These are phyloP conservation scores for Cataglyphis hispanica DNA, from an alignment of 1,140 invertebrate genomes.

Conservation along the genomic window DNA sequence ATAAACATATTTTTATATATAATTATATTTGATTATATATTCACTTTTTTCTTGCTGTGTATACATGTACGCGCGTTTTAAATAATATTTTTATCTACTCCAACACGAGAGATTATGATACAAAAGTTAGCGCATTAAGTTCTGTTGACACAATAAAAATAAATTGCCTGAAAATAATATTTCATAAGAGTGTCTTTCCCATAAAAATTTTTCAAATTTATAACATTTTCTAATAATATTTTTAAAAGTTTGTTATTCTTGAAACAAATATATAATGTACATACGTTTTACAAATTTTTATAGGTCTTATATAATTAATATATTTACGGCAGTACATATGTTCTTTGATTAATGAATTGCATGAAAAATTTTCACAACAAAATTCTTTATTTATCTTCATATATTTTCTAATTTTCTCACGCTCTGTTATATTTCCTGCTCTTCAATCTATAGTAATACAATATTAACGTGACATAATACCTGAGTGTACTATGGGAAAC, in stretches of 20 bases:
- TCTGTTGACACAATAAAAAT: background rate
- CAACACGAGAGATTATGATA: background rate
- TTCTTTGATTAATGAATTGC: conserved; percentile 16
- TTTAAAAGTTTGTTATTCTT: background rate
- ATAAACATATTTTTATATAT: too few relatives aligned
- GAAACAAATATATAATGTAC: background rate
- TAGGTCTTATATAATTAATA: background rate
- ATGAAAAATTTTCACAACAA: conserved; percentile 16
- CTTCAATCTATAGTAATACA: conserved; percentile 23
- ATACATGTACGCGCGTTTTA: too few relatives aligned
- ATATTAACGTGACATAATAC: conserved; percentile 42
- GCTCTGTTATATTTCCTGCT: conserved; percentile 10
- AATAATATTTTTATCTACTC: background rate
- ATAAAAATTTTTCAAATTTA: background rate
- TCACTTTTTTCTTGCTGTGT: too few relatives aligned
- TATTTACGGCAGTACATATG: background rate
- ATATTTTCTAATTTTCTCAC: conserved; percentile 21
- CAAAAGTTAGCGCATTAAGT: background rate
- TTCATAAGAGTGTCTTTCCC: background rate
- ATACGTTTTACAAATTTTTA: background rate
- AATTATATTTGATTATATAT: too few relatives aligned
- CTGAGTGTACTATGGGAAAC: conserved; percentile 23
- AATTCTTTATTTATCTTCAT: conserved; percentile 10
- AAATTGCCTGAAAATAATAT: background rate
- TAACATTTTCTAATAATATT: background rate